phyloP scores from a whole-genome alignment of 92 coral and sea anemone genomes.

The Siderastrea radians region DNA sequence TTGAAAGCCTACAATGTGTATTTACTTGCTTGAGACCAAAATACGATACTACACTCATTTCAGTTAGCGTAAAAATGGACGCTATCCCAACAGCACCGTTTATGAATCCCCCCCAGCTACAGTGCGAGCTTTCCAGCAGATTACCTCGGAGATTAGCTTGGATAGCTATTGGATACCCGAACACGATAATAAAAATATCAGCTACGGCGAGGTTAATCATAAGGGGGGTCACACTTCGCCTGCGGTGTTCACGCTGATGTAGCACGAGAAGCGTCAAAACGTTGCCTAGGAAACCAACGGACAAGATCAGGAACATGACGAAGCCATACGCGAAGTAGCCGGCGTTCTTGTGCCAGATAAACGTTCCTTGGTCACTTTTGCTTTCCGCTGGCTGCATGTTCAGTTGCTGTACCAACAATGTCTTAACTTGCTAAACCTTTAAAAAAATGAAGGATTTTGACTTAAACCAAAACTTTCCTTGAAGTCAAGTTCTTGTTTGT shows the following conservation, averaged over 20 bases:
- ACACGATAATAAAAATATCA: slow-evolving; percentile 47
- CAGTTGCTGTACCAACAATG: not conserved
- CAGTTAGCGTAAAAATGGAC: slow-evolving; percentile 53
- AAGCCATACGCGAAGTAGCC: slow-evolving; percentile 43
- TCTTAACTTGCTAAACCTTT: not conserved
- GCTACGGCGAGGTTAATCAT: slow-evolving; percentile 76
- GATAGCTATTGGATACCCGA: slow-evolving; percentile 65
- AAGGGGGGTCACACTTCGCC: slow-evolving; percentile 33
- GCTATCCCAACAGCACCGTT: slow-evolving; percentile 68
- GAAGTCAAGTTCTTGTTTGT: no score
- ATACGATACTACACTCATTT: slow-evolving; percentile 53
- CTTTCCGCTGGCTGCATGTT: not conserved
- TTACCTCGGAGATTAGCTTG: slow-evolving; percentile 25
- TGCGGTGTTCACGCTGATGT: slow-evolving; percentile 51
- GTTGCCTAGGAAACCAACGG: slow-evolving; percentile 66
- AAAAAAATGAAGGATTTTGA: not conserved
- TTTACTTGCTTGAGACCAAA: slow-evolving; percentile 19
- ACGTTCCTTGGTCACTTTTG: not conserved
- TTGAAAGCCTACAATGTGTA: slow-evolving; percentile 3
- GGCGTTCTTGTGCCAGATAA: not conserved
- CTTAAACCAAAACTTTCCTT: not conserved
- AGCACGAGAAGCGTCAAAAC: slow-evolving; percentile 35
- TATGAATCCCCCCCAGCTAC: slow-evolving; percentile 54
- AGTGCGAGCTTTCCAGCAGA: slow-evolving; percentile 16
- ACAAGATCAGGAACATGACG: slow-evolving; percentile 51